Evolutionary conservation across 1,140 invertebrate genomes (phyloP), one percentile per base, ranked within the genome.

Genomic region (Polyergus mexicanus): DNA sequence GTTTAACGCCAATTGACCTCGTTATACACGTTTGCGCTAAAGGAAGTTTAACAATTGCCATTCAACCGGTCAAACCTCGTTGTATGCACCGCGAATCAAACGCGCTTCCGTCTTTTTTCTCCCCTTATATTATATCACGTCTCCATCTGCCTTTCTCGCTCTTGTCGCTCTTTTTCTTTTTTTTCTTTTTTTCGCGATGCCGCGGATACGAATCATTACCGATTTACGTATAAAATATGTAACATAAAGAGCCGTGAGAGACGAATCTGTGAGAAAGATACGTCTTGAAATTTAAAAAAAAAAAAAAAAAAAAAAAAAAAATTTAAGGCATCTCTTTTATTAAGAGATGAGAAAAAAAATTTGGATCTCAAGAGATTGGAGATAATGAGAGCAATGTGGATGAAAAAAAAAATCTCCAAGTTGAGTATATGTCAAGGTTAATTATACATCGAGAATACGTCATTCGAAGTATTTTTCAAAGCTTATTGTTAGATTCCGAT

Each of bases 1-100:
- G 94, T 95, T 95, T 95, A 95, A 94, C 92, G 93, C 92, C 94
- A 95, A 95, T 95, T 95, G 94, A 95, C 94, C 94, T 95, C 94
- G 94, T 94, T 95, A 92, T 93, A 93, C 92, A 94, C 93, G 93
- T 93, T 94, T 94, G 91, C 91, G 90, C 92, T 93, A 94, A 94
- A 94, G 94, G 94, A 95, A 94, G 94, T 95, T 94, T 92, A 95
- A 95, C 94, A 95, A 95, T 95, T 94, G 93, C 94, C 92, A 94
- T 94, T 94, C 93, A 94, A 90, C 92, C 86, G 80, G 81, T 90
- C 92, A 84, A 93, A 91, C 90, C 44, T n/a, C 89, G 91, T 90
- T 89, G 86, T 91, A 90, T 92, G 90, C 90, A 89, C 91, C 91
- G 91, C 90, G 91, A 93, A 93, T 93, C 92, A 91, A 77, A 85